Evolutionary conservation across 2,797 vertebrate species (phyloP).

Genomic region (Phataginus tetradactyla): DNA sequence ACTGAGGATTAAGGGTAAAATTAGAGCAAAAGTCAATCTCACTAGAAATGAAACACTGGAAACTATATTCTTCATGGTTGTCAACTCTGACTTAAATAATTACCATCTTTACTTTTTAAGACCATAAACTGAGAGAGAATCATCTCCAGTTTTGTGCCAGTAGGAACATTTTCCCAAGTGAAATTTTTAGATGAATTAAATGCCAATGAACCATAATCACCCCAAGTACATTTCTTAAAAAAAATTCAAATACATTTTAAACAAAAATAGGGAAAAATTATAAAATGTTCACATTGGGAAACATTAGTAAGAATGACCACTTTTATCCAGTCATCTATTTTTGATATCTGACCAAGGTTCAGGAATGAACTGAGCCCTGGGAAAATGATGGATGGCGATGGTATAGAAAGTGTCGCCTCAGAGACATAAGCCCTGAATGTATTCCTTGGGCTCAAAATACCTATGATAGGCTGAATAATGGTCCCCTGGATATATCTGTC

Average conservation of each 20-base stretch:
- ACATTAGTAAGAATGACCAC: neutral
- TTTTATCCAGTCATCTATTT: neutral
- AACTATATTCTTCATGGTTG: neutral
- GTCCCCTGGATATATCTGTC: neutral
- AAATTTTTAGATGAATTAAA: neutral
- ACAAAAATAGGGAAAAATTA: neutral
- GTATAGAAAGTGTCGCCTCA: neutral
- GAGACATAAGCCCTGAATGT: neutral
- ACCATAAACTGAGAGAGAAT: neutral
- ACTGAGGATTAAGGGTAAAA: neutral
- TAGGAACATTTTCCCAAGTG: neutral
- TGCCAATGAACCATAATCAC: neutral
- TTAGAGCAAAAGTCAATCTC: neutral
- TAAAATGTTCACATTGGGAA: neutral
- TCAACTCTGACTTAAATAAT: neutral
- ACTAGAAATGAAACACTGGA: neutral
- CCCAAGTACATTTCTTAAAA: neutral
- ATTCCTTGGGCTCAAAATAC: neutral
- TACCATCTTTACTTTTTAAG: slow-evolving; percentile 2
- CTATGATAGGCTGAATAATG: neutral
- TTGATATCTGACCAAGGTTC: neutral
- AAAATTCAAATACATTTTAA: neutral
- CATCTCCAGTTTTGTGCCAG: neutral
- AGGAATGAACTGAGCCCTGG: neutral
- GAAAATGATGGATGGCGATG: neutral